A percentile compares a stretch with the other conserved stretches of the same genome.
Conservation (phyloP, 2,888 invertebrate genomes). For the Pandemis corylana region DNA sequence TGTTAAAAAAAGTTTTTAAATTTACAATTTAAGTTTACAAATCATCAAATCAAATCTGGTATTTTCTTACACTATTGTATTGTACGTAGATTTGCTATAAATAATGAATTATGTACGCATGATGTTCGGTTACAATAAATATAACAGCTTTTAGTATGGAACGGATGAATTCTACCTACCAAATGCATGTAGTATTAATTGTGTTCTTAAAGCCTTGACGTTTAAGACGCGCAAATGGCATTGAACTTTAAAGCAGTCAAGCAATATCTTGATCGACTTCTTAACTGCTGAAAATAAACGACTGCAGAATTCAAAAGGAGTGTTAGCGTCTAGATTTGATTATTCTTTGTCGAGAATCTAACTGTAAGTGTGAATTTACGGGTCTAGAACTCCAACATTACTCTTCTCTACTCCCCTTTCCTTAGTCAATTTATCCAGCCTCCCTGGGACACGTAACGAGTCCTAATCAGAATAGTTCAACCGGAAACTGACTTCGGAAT, state of each 20-base stretch:
- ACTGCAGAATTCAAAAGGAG: not conserved
- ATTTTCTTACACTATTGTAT: no score
- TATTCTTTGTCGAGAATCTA: not conserved
- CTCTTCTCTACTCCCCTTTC: constrained; percentile 22
- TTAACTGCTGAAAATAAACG: not conserved
- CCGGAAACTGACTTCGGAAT: constrained; percentile 25
- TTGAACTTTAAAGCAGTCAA: not conserved
- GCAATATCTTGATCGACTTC: not conserved
- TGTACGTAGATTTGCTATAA: no score
- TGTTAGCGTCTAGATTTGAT: no score
- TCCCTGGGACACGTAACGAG: constrained; percentile 34
- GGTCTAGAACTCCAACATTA: constrained; percentile 14
- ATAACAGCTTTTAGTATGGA: not conserved
- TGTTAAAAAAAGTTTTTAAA: no score
- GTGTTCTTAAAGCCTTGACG: not conserved
- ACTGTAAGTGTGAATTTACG: not conserved
- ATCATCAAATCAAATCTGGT: no score
- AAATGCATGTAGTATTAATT: not conserved
- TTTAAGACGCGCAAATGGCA: not conserved
- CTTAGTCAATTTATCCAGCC: constrained; percentile 33
- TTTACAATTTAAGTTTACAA: no score
- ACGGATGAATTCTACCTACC: not conserved
- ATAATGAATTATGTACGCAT: not conserved
- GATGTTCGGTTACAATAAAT: constrained; percentile 1
- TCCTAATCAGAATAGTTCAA: constrained; percentile 33